These are phyloP conservation scores for Microplitis mediator DNA, from an alignment of 1,140 invertebrate species.

Conservation along the genomic window DNA sequence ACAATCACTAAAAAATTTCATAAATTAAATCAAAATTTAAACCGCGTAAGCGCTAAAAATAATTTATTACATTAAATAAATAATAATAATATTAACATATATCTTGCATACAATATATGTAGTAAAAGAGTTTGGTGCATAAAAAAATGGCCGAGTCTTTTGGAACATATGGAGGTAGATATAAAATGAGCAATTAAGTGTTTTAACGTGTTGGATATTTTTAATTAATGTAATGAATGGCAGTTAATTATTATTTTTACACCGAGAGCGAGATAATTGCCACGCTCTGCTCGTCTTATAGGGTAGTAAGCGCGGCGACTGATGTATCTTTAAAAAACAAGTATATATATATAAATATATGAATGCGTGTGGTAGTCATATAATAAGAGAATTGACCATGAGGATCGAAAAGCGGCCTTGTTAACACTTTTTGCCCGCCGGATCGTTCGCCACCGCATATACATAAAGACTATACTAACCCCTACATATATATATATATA, in stretches of 20 bases:
- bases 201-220: constrained; percentile 30
- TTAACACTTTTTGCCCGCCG: constrained; percentile 52
- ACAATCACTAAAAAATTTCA: too few relatives aligned
- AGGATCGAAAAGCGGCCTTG: constrained; percentile 43
- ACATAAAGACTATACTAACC: too few relatives aligned
- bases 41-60: too few relatives aligned
- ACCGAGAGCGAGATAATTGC: constrained; percentile 50
- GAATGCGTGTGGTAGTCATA: constrained; percentile 25
- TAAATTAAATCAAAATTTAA: too few relatives aligned
- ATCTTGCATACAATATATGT: too few relatives aligned
- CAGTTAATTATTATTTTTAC: constrained; percentile 59
- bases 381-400: constrained; percentile 33
- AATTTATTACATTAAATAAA: too few relatives aligned
- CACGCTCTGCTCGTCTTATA: constrained; percentile 4
- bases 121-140: too few relatives aligned
- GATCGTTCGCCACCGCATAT: neutral
- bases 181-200: constrained; percentile 22
- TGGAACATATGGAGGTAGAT: neutral
- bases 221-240: constrained; percentile 50
- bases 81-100: too few relatives aligned
- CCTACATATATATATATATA: neutral
- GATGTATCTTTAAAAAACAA: neutral
- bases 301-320: neutral
- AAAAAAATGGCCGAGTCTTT: neutral
- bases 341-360: constrained; percentile 1